Percentiles rank a stretch among this genome's conserved stretches.
These are phyloP conservation scores for Andrena praecox DNA, from an alignment of 2,888 invertebrate genomes.

Conservation along the genomic window DNA sequence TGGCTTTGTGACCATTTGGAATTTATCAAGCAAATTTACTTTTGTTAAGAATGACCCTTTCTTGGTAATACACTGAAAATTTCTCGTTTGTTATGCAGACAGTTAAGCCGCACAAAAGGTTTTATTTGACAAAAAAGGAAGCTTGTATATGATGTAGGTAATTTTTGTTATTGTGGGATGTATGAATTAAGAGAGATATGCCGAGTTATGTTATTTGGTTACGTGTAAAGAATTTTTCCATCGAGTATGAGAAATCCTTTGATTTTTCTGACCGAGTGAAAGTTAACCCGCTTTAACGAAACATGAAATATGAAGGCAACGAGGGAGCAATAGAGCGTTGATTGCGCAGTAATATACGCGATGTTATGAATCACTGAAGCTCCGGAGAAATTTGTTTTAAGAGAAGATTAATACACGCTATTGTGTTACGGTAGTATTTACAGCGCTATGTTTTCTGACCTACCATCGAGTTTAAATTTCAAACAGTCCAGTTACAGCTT, in stretches of 20 bases:
- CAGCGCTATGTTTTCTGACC: background rate
- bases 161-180: too few relatives aligned
- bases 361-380: constrained; percentile 1
- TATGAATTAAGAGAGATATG: too few relatives aligned
- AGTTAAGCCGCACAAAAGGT: too few relatives aligned
- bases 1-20: too few relatives aligned
- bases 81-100: too few relatives aligned
- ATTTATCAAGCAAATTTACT: too few relatives aligned
- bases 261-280: background rate
- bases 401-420: constrained; percentile 7
- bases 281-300: background rate
- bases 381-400: constrained; percentile 11
- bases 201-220: too few relatives aligned
- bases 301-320: background rate
- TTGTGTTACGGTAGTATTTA: background rate
- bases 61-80: too few relatives aligned
- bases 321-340: background rate
- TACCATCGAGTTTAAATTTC: background rate
- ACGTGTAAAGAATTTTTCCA: too few relatives aligned
- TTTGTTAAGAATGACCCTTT: too few relatives aligned
- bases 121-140: too few relatives aligned
- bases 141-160: too few relatives aligned
- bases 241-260: background rate
- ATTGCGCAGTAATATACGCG: constrained; percentile 11
- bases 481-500: background rate